These are phyloP conservation scores for Zophobas atratus DNA, from an alignment of 1,140 invertebrate species.

Conservation along the genomic window DNA sequence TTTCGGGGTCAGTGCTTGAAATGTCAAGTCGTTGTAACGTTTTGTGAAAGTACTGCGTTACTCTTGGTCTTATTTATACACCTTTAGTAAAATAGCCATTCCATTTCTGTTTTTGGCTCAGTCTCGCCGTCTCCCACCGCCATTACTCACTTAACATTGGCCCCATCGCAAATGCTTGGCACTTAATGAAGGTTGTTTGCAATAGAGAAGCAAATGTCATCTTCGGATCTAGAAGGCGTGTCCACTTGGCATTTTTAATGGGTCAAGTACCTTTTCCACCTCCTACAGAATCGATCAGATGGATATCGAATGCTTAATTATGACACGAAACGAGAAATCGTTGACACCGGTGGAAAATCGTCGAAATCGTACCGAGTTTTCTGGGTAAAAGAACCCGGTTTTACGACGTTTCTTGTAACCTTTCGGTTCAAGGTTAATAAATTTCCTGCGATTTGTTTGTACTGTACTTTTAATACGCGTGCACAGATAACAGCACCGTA, in stretches of 20 bases:
- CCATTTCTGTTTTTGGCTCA: constrained; percentile 24
- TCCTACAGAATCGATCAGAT: constrained; percentile 2
- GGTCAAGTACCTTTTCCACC: constrained; percentile 7
- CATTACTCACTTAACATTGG: background rate
- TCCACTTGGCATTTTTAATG: constrained; percentile 21
- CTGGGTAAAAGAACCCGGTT: too few species aligned
- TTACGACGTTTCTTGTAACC: too few species aligned
- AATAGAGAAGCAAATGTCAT: constrained; percentile 19
- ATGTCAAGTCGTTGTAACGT: constrained; percentile 36
- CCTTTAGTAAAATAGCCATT: background rate
- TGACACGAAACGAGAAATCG: background rate
- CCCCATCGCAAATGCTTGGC: background rate
- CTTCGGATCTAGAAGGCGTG: background rate
- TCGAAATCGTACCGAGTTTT: too few species aligned
- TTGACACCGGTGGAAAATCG: background rate
- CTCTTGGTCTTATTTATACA: constrained; percentile 11
- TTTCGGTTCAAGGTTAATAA: constrained; percentile 10
- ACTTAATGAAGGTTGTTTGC: background rate
- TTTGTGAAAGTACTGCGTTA: constrained; percentile 21
- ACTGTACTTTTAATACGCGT: constrained; percentile 23
- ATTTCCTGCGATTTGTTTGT: constrained; percentile 5
- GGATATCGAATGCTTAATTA: background rate
- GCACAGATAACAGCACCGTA: constrained; percentile 14
- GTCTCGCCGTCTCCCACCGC: background rate
- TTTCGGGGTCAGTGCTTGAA: constrained; percentile 35